Conservation (phyloP, 2,113 vertebrate genomes). For the Sprattus sprattus region DNA sequence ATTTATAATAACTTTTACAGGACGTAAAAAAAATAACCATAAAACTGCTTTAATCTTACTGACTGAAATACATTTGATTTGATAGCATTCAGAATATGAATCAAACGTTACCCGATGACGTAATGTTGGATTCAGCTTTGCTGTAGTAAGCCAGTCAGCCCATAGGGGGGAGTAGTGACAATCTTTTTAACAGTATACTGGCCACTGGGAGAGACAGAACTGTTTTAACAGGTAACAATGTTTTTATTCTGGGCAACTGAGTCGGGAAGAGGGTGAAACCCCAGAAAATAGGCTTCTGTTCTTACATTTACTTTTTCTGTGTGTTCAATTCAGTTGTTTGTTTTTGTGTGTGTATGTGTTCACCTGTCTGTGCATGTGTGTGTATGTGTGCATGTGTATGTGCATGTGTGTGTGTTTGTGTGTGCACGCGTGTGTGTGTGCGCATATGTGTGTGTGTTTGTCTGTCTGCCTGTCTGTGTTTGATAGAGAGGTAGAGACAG, state of each 20-base stretch:
- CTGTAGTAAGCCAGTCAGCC: slow-evolving; percentile 14
- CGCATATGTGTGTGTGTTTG: too few species aligned
- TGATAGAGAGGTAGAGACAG: background rate
- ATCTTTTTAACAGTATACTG: background rate
- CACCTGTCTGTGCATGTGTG: background rate
- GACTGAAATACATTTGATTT: slow-evolving; percentile 3
- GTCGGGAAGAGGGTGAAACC: background rate
- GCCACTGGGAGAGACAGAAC: background rate
- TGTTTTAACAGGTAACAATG: background rate
- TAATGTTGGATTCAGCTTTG: background rate
- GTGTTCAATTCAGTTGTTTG: background rate
- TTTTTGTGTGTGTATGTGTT: background rate
- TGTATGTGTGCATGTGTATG: background rate
- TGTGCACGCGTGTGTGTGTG: too few species aligned
- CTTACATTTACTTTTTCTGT: background rate
- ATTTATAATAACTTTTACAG: slow-evolving; percentile 8
- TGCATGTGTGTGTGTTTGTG: too few species aligned
- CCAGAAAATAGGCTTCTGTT: background rate
- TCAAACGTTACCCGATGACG: background rate
- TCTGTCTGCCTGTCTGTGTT: slow-evolving; percentile 17
- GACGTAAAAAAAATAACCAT: background rate
- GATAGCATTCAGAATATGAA: background rate
- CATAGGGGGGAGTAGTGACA: slow-evolving; percentile 45
- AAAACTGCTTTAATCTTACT: background rate
- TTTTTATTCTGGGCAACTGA: background rate